Evolutionary conservation across 2,113 vertebrate species (phyloP).

Genomic region (Dinomys branickii): DNA sequence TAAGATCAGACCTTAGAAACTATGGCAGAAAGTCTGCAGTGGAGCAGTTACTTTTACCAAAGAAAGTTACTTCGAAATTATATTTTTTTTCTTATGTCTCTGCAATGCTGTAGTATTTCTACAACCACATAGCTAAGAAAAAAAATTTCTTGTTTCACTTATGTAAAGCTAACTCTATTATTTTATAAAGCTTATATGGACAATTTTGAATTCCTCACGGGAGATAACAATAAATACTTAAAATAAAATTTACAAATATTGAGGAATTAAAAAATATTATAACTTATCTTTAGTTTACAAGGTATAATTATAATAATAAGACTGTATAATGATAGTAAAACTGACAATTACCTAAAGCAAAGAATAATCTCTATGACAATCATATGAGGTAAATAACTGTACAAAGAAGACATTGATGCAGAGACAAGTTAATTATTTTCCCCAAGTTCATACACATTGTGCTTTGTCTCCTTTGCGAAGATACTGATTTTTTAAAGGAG

Average conservation of each 20-base stretch:
- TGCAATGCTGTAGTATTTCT: not conserved
- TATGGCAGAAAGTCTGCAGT: not conserved
- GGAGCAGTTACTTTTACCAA: not conserved
- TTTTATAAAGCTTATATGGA: not conserved
- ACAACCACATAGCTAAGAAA: not conserved
- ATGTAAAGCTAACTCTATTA: not conserved
- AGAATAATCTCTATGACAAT: not conserved
- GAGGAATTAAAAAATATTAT: not conserved
- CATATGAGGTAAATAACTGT: not conserved
- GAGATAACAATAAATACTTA: not conserved
- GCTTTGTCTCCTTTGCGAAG: rapidly evolving
- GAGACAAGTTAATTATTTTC: not conserved
- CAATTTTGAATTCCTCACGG: not conserved
- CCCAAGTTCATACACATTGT: not conserved
- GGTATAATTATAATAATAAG: not conserved
- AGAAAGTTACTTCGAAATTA: not conserved
- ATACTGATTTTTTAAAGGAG: not conserved
- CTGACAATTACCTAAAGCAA: not conserved
- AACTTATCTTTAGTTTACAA: not conserved
- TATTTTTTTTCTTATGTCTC: not conserved
- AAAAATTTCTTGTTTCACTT: not conserved
- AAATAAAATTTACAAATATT: not conserved
- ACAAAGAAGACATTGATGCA: not conserved
- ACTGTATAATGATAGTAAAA: not conserved
- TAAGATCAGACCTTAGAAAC: not conserved